Evolutionary conservation across 1,140 invertebrate genomes (phyloP).

Genomic region (Trichonephila clavipes): DNA sequence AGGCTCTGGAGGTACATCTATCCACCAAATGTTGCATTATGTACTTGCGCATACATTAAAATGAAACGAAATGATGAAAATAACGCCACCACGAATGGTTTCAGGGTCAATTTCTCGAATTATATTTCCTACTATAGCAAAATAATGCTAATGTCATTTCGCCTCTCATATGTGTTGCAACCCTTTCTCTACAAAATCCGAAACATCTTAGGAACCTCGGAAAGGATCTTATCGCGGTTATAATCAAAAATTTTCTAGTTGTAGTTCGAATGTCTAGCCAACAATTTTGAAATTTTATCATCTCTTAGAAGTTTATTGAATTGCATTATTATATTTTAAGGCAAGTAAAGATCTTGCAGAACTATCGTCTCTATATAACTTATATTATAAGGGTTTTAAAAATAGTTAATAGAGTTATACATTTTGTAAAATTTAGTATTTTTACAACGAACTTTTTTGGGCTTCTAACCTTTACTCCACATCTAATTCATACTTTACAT

Average conservation of each 20-base stretch:
- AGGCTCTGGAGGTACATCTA: no score
- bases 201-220: not conserved
- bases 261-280: constrained; percentile 23
- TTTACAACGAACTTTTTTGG: not conserved
- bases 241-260: not conserved
- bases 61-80: no score
- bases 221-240: not conserved
- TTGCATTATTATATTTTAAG: not conserved
- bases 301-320: constrained; percentile 7
- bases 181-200: constrained; percentile 1
- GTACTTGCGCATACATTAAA: no score
- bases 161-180: not conserved
- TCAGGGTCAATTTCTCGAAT: not conserved
- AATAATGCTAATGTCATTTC: not conserved
- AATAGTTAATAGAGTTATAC: constrained; percentile 17
- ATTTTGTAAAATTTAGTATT: no score
- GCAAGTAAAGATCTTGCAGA: not conserved
- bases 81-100: not conserved
- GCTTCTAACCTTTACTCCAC: constrained; percentile 27
- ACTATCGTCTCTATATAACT: constrained; percentile 21
- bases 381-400: constrained; percentile 17
- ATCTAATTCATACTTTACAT: not conserved
- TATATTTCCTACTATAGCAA: not conserved
- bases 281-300: constrained; percentile 32
- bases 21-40: no score